These are phyloP conservation scores for Chouioia cunea DNA, from an alignment of 2,888 invertebrate genomes.

Conservation along the genomic window DNA sequence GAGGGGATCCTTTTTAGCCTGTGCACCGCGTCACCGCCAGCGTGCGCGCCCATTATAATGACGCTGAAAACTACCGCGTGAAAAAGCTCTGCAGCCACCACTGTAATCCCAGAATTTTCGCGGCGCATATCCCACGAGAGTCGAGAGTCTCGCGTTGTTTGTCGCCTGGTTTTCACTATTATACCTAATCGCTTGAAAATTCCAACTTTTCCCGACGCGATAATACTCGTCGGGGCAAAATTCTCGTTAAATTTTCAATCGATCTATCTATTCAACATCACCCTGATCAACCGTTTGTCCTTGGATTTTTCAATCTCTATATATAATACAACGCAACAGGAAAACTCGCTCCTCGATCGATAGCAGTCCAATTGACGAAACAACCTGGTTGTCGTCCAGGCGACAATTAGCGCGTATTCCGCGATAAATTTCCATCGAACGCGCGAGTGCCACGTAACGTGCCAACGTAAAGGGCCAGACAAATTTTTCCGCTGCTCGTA, in stretches of 20 bases:
- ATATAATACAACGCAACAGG: too few relatives aligned
- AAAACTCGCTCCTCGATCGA: too few relatives aligned
- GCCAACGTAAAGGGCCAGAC: constrained; percentile 11
- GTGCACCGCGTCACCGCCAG: constrained; percentile 1
- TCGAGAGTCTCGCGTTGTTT: neutral
- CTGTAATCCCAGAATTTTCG: constrained; percentile 25
- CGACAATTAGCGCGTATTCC: constrained; percentile 13
- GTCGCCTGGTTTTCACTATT: neutral
- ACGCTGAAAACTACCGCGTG: constrained; percentile 30
- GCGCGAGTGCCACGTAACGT: neutral
- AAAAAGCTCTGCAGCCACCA: neutral
- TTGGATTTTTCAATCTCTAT: too few relatives aligned
- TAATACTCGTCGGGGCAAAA: too few relatives aligned
- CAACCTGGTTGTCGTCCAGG: too few relatives aligned
- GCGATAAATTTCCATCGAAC: constrained; percentile 24
- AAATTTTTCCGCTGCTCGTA: constrained; percentile 7
- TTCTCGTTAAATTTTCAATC: too few relatives aligned
- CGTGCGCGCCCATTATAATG: constrained; percentile 31
- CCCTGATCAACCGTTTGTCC: too few relatives aligned
- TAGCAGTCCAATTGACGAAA: too few relatives aligned
- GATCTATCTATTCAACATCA: too few relatives aligned
- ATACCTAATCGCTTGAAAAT: too few relatives aligned
- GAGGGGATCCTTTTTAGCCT: constrained; percentile 24
- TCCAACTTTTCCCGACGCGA: too few relatives aligned
- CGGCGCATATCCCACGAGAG: neutral